Evolutionary conservation across 1,140 invertebrate genomes (phyloP).

Genomic region (Alviniconcha marisindica): DNA sequence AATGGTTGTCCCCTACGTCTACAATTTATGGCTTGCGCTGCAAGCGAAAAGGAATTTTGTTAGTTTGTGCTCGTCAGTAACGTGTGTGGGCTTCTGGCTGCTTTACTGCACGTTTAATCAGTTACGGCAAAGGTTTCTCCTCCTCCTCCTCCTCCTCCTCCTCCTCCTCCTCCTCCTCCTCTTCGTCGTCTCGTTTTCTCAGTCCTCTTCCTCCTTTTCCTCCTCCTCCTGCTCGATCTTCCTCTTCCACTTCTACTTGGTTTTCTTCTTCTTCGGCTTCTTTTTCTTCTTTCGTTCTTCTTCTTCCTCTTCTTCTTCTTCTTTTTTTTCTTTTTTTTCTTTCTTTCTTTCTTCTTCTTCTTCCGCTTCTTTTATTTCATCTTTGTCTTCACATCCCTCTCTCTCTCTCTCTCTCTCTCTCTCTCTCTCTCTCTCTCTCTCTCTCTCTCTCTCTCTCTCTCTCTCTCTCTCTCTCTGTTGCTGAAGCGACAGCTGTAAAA

Average conservation of each 20-base stretch:
- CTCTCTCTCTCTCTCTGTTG: constrained; percentile 20
- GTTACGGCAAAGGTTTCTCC: no score
- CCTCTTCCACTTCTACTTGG: neutral
- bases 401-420: neutral
- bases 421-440: neutral
- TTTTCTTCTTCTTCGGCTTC: neutral
- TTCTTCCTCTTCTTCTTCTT: constrained; percentile 1
- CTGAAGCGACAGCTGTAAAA: no score
- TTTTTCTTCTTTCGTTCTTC: neutral
- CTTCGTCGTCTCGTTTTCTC: neutral
- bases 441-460: constrained; percentile 15
- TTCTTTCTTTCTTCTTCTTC: neutral
- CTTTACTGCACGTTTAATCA: no score
- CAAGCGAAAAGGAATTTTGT: no score
- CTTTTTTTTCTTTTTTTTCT: neutral
- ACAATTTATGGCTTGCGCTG: no score
- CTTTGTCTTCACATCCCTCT: constrained; percentile 11
- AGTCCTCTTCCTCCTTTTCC: neutral
- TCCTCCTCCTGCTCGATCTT: neutral
- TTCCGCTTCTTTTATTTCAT: neutral
- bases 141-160: neutral
- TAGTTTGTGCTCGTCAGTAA: no score
- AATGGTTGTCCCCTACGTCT: no score
- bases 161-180: neutral
- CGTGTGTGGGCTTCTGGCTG: no score